Evolutionary conservation across 2,113 vertebrate genomes (phyloP), one percentile per base, ranked within the genome.

Genomic region (Octodon degus): DNA sequence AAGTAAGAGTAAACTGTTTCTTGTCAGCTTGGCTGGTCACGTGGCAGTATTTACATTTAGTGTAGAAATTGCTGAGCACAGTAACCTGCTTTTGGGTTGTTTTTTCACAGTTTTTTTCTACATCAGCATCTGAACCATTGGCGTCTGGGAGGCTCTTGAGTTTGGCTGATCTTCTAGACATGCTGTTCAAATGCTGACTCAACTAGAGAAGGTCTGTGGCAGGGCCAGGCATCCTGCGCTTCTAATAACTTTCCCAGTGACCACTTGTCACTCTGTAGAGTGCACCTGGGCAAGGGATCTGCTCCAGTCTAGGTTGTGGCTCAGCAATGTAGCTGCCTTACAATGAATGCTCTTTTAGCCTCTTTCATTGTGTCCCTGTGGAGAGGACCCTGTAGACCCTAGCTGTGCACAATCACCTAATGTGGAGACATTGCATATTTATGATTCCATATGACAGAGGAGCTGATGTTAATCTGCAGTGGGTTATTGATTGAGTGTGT

Each of bases 231-330:
- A 74, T 72, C 81, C 68, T 70, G 34, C 67, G 40, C 70, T 86
- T 93, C 84, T 93, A 70, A 55, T 27, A 85, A 93, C 37, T 47
- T 93, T 53, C 37, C 32, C 43, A 67, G 37, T 27, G 25, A 92
- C 17, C 79, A 53, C 22, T 30, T 47, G 34, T 13, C 37, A 37
- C 20, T 72, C 20, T 81, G 7, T 58, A 32, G 32, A 32, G 3
- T 5, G 13, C 37, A 24, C n/a, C 68, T 32, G 67, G 80, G 50
- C 34, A 74, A 63, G 60, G 77, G 53, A 11, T 68, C 60, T n/a
- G 5, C 13, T 86, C 14, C 30, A 1, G 19, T 58, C 84, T 25
- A 55, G 17, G 80, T 90, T 70, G 60, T 12, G 88, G 68, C 11
- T 55, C 14, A 17, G 10, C 30, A 27, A 13, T 81, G 89, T 30